Evolutionary conservation across 2,113 vertebrate species (phyloP).

Genomic region (Peromyscus californicus): DNA sequence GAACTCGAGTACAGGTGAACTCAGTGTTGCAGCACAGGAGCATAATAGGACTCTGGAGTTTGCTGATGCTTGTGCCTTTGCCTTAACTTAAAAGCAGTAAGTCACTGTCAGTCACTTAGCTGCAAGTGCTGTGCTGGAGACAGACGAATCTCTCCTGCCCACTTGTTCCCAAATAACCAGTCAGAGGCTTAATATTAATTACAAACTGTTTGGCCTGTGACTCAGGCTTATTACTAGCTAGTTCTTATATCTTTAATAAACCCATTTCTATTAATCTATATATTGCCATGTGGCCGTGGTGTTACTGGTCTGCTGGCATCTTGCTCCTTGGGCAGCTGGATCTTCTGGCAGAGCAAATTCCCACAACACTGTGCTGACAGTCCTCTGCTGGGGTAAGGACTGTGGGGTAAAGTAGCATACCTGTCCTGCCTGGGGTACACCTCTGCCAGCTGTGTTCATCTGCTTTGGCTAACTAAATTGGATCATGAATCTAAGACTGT

Average conservation of each 20-base stretch:
- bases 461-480: not conserved
- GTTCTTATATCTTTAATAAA: too few species aligned
- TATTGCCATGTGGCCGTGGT: too few species aligned
- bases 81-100: not conserved
- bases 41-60: not conserved
- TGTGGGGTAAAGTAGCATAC: rapidly evolving
- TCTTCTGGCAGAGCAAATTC: too few species aligned
- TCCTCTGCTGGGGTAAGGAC: not conserved
- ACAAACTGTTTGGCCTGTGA: too few species aligned
- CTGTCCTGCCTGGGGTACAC: not conserved
- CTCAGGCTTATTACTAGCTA: too few species aligned
- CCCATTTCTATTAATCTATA: too few species aligned
- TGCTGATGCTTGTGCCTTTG: not conserved
- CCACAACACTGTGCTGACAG: too few species aligned
- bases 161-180: too few species aligned
- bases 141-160: too few species aligned
- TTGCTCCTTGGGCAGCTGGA: too few species aligned
- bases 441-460: not conserved
- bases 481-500: not conserved
- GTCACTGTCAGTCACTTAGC: not conserved
- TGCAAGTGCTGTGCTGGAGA: not conserved
- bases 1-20: not conserved
- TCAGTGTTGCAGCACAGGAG: not conserved
- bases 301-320: too few species aligned
- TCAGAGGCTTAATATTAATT: too few species aligned